Conservation (phyloP, 1,140 invertebrate genomes). For the Drosophila nannoptera region DNA sequence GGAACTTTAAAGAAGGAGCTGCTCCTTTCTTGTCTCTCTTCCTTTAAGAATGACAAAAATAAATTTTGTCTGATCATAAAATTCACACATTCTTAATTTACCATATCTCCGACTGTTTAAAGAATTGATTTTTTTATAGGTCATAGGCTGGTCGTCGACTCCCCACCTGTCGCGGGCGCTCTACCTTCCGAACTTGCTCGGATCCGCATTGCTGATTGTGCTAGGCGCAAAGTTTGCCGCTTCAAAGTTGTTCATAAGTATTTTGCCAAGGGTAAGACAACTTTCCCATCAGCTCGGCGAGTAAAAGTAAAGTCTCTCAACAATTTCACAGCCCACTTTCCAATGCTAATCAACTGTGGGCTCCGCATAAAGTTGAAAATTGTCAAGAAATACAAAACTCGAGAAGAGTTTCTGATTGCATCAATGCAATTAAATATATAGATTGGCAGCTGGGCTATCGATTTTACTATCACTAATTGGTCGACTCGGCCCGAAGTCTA, state of each 20-base stretch:
- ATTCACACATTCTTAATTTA: no score
- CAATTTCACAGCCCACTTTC: conserved; percentile 43
- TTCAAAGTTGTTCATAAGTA: conserved; percentile 60
- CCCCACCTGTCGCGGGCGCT: not conserved
- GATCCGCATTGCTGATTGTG: conserved; percentile 51
- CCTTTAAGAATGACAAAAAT: no score
- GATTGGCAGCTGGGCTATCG: conserved; percentile 4
- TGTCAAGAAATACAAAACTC: not conserved
- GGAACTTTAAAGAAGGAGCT: no score
- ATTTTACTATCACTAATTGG: no score
- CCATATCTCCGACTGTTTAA: no score
- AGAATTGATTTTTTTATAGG: not conserved
- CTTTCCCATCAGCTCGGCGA: conserved; percentile 56
- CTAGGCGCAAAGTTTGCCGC: conserved; percentile 59
- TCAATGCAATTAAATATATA: not conserved
- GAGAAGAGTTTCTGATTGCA: conserved; percentile 13
- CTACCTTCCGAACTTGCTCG: conserved; percentile 51
- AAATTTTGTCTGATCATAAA: no score
- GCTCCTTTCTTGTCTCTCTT: no score
- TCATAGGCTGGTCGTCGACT: conserved; percentile 13
- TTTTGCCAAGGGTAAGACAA: conserved; percentile 67
- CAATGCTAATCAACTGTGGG: conserved; percentile 61
- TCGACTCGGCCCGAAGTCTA: no score
- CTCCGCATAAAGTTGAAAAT: conserved; percentile 29
- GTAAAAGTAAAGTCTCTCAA: conserved; percentile 34